These are phyloP conservation scores for Hoplodrina blanda DNA, from an alignment of 2,888 invertebrate species.

Conservation along the genomic window DNA sequence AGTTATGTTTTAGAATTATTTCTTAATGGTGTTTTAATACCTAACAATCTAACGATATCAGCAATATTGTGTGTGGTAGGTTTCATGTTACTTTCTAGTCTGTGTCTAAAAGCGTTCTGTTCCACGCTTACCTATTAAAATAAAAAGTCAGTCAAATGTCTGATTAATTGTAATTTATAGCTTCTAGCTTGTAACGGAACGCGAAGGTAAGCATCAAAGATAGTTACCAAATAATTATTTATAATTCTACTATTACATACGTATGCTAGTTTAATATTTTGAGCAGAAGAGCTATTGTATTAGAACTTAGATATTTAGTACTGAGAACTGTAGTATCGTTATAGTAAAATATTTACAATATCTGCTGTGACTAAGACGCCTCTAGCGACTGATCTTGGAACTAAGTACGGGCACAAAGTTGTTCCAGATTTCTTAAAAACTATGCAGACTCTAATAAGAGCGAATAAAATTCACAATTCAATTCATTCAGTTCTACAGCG, in stretches of 20 bases:
- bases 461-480: too few relatives aligned
- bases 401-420: background rate
- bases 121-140: slow-evolving; percentile 17
- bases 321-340: slow-evolving; percentile 11
- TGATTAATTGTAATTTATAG: slow-evolving; percentile 25
- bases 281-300: slow-evolving; percentile 19
- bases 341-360: background rate
- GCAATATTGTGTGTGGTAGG: slow-evolving; percentile 19
- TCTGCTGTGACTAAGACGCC: background rate
- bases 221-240: slow-evolving; percentile 72
- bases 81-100: slow-evolving; percentile 54
- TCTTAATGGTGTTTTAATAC: too few relatives aligned
- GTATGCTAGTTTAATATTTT: slow-evolving; percentile 44
- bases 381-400: background rate
- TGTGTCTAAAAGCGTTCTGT: slow-evolving; percentile 46
- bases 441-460: too few relatives aligned
- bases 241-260: slow-evolving; percentile 14
- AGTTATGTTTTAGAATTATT: too few relatives aligned
- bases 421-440: background rate
- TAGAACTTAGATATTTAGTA: slow-evolving; percentile 14
- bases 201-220: slow-evolving; percentile 61
- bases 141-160: slow-evolving; percentile 10
- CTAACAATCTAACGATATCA: slow-evolving; percentile 19
- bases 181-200: slow-evolving; percentile 29
- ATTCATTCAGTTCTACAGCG: too few relatives aligned